A percentile compares a stretch with the other conserved stretches of the same genome.
phyloP scores from a whole-genome alignment of 2,113 vertebrate species.

The Gopherus evgoodei region DNA sequence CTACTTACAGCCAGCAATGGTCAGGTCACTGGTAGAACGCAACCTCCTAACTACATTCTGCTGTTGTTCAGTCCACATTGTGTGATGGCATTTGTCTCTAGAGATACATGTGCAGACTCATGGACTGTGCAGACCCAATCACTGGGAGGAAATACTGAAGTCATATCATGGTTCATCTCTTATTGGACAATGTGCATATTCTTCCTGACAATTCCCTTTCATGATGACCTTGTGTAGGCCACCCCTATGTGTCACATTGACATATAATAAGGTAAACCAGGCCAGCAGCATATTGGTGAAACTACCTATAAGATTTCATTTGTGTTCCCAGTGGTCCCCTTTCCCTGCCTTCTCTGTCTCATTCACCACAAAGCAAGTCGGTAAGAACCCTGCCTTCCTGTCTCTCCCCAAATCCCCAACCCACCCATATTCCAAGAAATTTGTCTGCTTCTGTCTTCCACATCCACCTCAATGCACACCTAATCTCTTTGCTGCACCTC shows the following conservation, averaged over 20 bases:
- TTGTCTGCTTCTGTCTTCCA: neutral
- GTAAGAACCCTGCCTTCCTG: neutral
- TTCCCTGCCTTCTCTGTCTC: neutral
- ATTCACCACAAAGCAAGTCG: neutral
- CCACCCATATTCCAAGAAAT: neutral
- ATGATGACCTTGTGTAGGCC: neutral
- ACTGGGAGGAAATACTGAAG: neutral
- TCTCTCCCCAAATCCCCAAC: neutral
- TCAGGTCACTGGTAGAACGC: neutral
- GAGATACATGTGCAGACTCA: neutral
- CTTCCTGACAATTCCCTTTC: neutral
- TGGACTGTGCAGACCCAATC: neutral
- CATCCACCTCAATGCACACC: neutral
- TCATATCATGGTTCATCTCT: neutral
- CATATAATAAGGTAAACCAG: neutral
- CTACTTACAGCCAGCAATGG: neutral
- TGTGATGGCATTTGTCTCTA: neutral
- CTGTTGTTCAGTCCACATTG: neutral
- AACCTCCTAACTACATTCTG: neutral
- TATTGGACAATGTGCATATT: neutral
- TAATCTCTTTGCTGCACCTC: neutral
- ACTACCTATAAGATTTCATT: neutral
- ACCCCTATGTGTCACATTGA: neutral
- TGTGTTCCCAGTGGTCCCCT: neutral
- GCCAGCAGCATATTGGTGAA: neutral